A percentile compares a stretch with the other conserved stretches of the same genome.
Conservation (phyloP, 2,113 vertebrate species). For the Artemisiospiza belli region DNA sequence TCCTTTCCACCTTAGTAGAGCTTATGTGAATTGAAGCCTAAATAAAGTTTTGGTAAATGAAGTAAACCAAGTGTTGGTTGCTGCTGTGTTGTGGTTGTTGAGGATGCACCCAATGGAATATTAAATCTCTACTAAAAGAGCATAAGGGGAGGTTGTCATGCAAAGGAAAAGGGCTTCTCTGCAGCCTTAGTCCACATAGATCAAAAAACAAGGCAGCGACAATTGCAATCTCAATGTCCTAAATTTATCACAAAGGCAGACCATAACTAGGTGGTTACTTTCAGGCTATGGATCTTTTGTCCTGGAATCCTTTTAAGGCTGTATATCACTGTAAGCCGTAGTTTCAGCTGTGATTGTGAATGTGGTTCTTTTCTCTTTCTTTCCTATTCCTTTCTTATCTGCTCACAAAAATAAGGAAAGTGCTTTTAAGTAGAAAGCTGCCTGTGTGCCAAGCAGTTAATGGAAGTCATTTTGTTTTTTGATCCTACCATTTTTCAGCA, state of each 20-base stretch:
- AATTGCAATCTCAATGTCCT: neutral
- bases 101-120: neutral
- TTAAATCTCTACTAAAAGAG: neutral
- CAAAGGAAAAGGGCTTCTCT: neutral
- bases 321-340: neutral
- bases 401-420: neutral
- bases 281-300: neutral
- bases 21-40: neutral
- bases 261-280: neutral
- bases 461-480: slow-evolving; percentile 8
- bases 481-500: neutral
- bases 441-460: neutral
- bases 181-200: fast-evolving
- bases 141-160: neutral
- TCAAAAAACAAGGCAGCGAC: neutral
- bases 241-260: neutral
- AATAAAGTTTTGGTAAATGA: neutral
- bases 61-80: neutral
- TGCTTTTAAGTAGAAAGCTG: neutral
- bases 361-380: neutral
- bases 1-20: neutral
- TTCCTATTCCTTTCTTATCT: neutral
- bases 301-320: neutral
- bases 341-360: neutral
- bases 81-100: neutral